Base-by-base conservation (phyloP, 2,113 vertebrate genomes). In the Pterocles burchelli region DNA sequence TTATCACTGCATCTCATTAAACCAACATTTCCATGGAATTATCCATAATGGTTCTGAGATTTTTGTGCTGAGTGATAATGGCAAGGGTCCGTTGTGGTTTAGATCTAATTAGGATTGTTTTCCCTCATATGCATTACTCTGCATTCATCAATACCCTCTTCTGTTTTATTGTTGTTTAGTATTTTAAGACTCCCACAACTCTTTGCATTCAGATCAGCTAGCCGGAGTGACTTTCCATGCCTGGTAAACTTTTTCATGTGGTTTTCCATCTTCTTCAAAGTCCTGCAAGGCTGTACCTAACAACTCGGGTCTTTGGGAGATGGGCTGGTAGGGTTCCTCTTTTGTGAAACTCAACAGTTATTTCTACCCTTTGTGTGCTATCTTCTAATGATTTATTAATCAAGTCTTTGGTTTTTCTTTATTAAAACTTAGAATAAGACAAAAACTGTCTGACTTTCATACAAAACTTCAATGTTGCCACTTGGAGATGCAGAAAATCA, bases 21-120 rank as follows among this genome's bases (percentile, higher is more conserved):
- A 70, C 68, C 83, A 92, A 18, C 55, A 93, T 92, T 97, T 97
- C 77, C 76, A 81, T 89, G 86, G 95, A 93, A 90, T 93, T 96
- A 95, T 87, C 91, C 95, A 77, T 95, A 95, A 95, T 87, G 79
- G 86, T 95, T 96, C 76, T 0, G 52, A 93, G 86, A 90, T 90
- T 93, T 96, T 95, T 95, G 92, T 92, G 57, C 80, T 1, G 45
- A 85, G 29, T 78, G 91, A 92, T 93, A 95, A 95, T 81, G 96
- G 76, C 95, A 71, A 12, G 41, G n/a, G 72, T 81, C 94, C 61
- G 5, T 41, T 96, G 95, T 93, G 96, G 94, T 87, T 96, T 97
- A 97, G 95, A 96, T 95, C 89, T 96, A 97, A 97, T 97, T 96
- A 97, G 95, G 95, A 97, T 96, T 95, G 91, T 94, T 96, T 95